A percentile compares a stretch with the other conserved stretches of the same genome.
phyloP scores from a whole-genome alignment of 1,140 invertebrate genomes.

The Drosophila sturtevanti region DNA sequence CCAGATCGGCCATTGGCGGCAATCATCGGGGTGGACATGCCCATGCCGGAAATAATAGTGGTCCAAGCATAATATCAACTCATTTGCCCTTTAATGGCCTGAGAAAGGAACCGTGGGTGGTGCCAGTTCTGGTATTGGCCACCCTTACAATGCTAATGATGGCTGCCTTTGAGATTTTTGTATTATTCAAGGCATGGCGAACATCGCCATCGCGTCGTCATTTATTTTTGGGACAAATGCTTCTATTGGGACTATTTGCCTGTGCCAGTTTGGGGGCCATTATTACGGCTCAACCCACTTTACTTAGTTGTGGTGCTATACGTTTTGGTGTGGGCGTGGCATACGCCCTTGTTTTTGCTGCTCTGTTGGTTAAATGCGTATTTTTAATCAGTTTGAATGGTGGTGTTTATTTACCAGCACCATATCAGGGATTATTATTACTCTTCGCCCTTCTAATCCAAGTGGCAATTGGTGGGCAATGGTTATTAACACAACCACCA shows the following conservation, averaged over 20 bases:
- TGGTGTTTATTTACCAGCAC: constrained; percentile 95
- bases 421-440: constrained; percentile 94
- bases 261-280: constrained; percentile 91
- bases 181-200: constrained; percentile 93
- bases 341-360: constrained; percentile 94
- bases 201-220: constrained; percentile 93
- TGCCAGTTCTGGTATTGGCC: constrained; percentile 91
- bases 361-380: constrained; percentile 96
- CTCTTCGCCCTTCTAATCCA: constrained; percentile 95
- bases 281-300: constrained; percentile 90
- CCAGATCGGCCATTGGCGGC: constrained; percentile 51
- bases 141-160: constrained; percentile 91
- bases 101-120: constrained; percentile 91
- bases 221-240: constrained; percentile 94
- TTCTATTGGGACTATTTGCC: constrained; percentile 93
- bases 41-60: constrained; percentile 11
- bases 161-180: constrained; percentile 93
- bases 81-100: constrained; percentile 82
- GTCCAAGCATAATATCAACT: constrained; percentile 74
- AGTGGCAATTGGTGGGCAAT: constrained; percentile 93
- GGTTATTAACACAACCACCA: constrained; percentile 90
- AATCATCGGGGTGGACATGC: constrained; percentile 34
- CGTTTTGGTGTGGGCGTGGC: constrained; percentile 93
- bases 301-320: constrained; percentile 91
- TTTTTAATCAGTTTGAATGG: constrained; percentile 95